A percentile compares a stretch with the other conserved stretches of the same genome.
phyloP scores from a whole-genome alignment of 2,888 invertebrate genomes.

The Rhogogaster chlorosoma region DNA sequence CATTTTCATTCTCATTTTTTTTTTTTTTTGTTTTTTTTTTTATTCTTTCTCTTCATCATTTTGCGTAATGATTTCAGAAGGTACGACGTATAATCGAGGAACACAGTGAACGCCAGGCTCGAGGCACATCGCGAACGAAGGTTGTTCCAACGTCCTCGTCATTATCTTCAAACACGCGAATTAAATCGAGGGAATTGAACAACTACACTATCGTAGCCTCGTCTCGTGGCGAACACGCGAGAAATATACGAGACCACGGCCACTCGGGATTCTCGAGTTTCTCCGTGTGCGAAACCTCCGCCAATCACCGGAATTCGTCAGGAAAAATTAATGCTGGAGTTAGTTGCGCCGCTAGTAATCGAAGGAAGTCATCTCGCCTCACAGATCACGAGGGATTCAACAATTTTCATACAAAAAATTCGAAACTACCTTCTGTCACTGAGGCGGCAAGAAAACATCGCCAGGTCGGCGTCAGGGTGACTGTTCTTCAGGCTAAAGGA shows the following conservation, averaged over 20 bases:
- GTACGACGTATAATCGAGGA: constrained; percentile 59
- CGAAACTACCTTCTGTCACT: constrained; percentile 21
- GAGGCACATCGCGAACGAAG: constrained; percentile 54
- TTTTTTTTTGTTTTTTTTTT: background rate
- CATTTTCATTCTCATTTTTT: too few species aligned
- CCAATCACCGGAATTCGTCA: background rate
- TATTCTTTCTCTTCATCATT: background rate
- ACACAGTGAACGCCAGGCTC: constrained; percentile 60
- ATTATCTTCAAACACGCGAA: constrained; percentile 42
- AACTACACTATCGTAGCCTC: constrained; percentile 70
- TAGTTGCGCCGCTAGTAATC: background rate
- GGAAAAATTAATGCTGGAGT: background rate
- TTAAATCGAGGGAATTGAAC: constrained; percentile 56
- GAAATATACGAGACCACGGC: constrained; percentile 58
- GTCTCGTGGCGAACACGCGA: constrained; percentile 66
- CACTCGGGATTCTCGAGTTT: constrained; percentile 55
- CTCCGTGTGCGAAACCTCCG: constrained; percentile 64
- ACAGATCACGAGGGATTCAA: background rate
- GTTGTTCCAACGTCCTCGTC: constrained; percentile 51
- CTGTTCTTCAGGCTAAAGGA: background rate
- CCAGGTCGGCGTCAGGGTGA: constrained; percentile 12
- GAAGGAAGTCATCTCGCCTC: background rate
- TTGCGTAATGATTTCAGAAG: constrained; percentile 38
- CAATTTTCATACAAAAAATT: background rate
- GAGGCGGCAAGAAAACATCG: background rate